Conservation (phyloP, 2,113 vertebrate genomes). For the Sardina pilchardus region DNA sequence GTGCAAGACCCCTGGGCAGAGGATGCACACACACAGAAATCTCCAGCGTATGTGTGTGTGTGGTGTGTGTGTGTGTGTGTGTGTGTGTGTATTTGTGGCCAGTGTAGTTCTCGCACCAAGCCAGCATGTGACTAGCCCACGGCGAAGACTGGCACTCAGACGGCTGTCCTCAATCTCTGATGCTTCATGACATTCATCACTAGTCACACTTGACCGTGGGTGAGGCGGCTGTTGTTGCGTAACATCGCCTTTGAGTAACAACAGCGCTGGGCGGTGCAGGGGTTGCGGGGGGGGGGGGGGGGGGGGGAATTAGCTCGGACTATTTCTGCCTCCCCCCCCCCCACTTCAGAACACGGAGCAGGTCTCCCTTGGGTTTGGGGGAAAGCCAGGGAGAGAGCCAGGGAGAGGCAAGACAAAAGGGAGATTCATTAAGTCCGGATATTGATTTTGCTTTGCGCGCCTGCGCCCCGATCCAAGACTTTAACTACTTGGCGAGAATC, state of each 20-base stretch:
- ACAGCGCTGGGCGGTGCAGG: not conserved
- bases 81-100: not conserved
- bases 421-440: not conserved
- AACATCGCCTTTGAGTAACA: not conserved
- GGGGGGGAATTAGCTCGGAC: not conserved
- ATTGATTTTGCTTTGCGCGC: not conserved
- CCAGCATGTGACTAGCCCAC: not conserved
- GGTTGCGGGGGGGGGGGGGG: not conserved
- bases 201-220: not conserved
- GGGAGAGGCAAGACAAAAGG: not conserved
- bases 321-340: not conserved
- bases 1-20: not conserved
- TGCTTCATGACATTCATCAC: not conserved
- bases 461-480: not conserved
- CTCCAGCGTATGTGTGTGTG: not conserved
- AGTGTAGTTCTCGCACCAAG: not conserved
- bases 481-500: not conserved
- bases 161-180: not conserved
- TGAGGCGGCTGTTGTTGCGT: not conserved
- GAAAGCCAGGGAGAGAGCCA: not conserved
- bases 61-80: not conserved
- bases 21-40: not conserved
- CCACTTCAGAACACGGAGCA: not conserved
- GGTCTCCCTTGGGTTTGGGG: not conserved
- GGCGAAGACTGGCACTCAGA: not conserved